phyloP scores from a whole-genome alignment of 2,888 invertebrate genomes.

The Alviniconcha strummeri region DNA sequence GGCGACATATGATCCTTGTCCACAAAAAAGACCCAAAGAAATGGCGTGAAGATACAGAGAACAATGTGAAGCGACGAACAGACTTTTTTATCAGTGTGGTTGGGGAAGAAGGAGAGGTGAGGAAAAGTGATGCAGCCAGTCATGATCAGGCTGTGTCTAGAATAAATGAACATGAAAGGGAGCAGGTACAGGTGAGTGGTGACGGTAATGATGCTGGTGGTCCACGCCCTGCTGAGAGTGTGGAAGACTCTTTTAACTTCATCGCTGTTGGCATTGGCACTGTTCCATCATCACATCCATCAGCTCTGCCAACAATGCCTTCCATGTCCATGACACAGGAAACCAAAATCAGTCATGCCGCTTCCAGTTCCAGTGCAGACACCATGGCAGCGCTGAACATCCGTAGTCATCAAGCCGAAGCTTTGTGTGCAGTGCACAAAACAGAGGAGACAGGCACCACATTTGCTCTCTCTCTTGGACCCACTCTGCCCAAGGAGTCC shows the following conservation, averaged over 20 bases:
- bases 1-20: slow-evolving; percentile 63
- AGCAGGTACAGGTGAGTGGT: background rate
- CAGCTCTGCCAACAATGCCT: too few relatives aligned
- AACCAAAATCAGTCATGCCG: background rate
- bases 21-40: slow-evolving; percentile 57
- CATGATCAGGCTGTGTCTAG: slow-evolving; percentile 7
- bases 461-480: background rate
- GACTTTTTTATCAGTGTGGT: slow-evolving; percentile 45
- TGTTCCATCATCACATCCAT: too few relatives aligned
- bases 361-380: background rate
- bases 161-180: background rate
- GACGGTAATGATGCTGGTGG: slow-evolving; percentile 12
- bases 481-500: background rate
- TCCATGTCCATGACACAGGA: background rate
- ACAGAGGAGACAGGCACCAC: background rate
- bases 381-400: background rate
- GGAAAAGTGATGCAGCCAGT: background rate
- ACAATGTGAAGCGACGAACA: slow-evolving; percentile 33
- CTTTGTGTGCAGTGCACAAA: background rate
- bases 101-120: slow-evolving; percentile 11
- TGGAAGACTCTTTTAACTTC: background rate
- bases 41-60: slow-evolving; percentile 55
- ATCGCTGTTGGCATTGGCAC: background rate
- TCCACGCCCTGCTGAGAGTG: slow-evolving; percentile 2
- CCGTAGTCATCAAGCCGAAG: background rate